Base-by-base conservation (phyloP, 2,888 invertebrate species). In the Amblyteles armatorius region DNA sequence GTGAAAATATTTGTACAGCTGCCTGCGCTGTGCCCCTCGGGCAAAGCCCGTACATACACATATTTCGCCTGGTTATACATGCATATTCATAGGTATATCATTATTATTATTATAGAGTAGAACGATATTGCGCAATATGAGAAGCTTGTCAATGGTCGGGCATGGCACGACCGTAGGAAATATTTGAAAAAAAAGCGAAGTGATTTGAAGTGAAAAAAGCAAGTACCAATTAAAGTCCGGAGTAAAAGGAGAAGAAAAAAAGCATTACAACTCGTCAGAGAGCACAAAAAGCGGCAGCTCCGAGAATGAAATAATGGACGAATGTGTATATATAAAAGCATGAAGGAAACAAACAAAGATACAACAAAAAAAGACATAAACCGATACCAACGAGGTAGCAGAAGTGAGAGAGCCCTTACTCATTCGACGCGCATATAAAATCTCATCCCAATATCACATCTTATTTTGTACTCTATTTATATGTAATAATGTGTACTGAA, bases 381-480 rank as follows among this genome's bases (percentile, higher is more conserved):
- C 57, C 60, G 60, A 63, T 78, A 74, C 80, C 48, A 16, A 36
- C 57, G 50, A 69, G 40, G 33, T 29, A n/a, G 0, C 16, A 36
- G 29, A 44, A 73, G 3, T 16, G 55, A 44, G 40, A 29, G 50
- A 29, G 63, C 74, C 76, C 67, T 36, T 26, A 11, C 13, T 67
- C 65, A 67, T 77, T 67, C 52, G 76, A 87, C 79, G 87, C 87
- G 82, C 88, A 84, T 88, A 87, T 74, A 52, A 57, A 91, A 89
- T 88, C 76, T 82, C 82, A 78, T 82, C 82, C 84, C 89, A 87
- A 90, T 91, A 90, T 91, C 90, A 91, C 90, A 91, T 92, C 90
- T 81, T 92, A 93, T 92, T 92, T 92, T 63, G 89, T 93, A 93
- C 89, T 89, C 91, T 93, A 93, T 93, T 93, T 93, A 92, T 93